phyloP scores from a whole-genome alignment of 1,140 invertebrate species.

The Eciton burchellii region DNA sequence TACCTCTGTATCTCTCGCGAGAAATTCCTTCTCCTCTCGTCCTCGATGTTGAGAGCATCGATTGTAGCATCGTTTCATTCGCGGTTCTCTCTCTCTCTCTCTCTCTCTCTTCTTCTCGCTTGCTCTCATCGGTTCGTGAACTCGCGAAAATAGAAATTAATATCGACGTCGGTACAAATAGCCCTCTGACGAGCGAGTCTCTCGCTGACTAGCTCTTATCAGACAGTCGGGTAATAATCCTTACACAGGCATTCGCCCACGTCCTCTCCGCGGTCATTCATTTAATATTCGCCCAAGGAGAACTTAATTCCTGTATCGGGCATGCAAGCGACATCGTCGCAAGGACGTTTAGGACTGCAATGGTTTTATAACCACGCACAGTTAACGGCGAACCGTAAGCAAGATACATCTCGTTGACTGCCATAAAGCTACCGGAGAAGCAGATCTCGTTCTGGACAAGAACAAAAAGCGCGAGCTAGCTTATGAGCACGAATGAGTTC shows the following conservation, averaged over 20 bases:
- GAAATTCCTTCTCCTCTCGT: background rate
- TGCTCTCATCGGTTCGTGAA: background rate
- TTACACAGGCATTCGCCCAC: background rate
- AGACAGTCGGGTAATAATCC: conserved; percentile 58
- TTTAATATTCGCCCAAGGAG: conserved; percentile 63
- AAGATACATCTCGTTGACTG: conserved; percentile 2
- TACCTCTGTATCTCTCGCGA: background rate
- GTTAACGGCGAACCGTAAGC: background rate
- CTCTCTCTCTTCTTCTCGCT: background rate
- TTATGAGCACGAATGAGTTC: background rate
- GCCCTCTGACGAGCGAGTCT: background rate
- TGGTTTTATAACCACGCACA: conserved; percentile 8
- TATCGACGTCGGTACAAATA: conserved; percentile 59
- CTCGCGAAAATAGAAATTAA: conserved; percentile 62
- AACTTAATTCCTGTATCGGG: conserved; percentile 43
- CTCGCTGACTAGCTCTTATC: background rate
- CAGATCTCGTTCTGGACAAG: background rate
- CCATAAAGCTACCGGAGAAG: conserved; percentile 5
- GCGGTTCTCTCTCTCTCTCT: background rate
- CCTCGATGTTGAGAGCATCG: background rate
- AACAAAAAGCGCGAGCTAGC: background rate
- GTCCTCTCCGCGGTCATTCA: conserved; percentile 44
- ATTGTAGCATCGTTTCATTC: conserved; percentile 12
- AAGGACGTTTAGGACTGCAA: background rate
- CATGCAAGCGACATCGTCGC: conserved; percentile 40